Base-by-base conservation (phyloP, 1,140 invertebrate genomes). In the Pseudomyrmex flavicornis region DNA sequence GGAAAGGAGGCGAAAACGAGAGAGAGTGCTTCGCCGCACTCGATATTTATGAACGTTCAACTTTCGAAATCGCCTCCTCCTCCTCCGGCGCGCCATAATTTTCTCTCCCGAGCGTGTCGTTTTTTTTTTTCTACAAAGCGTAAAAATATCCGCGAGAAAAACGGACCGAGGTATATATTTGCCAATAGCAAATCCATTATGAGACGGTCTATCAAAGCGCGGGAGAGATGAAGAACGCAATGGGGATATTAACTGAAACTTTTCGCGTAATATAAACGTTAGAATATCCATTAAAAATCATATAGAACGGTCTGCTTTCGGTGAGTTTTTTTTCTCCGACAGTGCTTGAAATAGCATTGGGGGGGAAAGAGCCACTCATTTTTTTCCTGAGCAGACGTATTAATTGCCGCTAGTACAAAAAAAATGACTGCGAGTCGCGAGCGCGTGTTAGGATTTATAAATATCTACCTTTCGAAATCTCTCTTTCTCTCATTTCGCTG, bases 31-130 rank as follows among this genome's bases (percentile, higher is more conserved):
- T 9, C 13, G 26, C 13, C 15, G 35, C 26, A 20, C 52, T 69
- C 44, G 76, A 72, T 80, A 80, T 85, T 82, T 76, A 75, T 75
- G 79, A 82, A 73, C 61, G 17, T 63, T 50, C 48, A 72, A 72
- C 46, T 73, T 61, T 73, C 70, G 13, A 82, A 62, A 65, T 75
- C 58, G 44, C 54, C 56, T 61, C 9, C 56, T 61, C 17, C 17
- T 17, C 17, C 17, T 17, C 17, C 13, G 52, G 9, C 9, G 17
- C 7, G 10, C 15, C 44, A 12, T 59, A 72, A 80, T 59, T 73
- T 48, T 7, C 61, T 54, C 56, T 26, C 15, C 15, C 35, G 5
- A 2, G 3, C 10, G 17, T 17, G 17, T 17, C 17, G 17, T 17
- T 17, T 17, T 17, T 50, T 17, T 4, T 35, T 35, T 54, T 17